These are phyloP conservation scores for Crotalus tigris DNA, from an alignment of 2,113 vertebrate species.

Conservation along the genomic window DNA sequence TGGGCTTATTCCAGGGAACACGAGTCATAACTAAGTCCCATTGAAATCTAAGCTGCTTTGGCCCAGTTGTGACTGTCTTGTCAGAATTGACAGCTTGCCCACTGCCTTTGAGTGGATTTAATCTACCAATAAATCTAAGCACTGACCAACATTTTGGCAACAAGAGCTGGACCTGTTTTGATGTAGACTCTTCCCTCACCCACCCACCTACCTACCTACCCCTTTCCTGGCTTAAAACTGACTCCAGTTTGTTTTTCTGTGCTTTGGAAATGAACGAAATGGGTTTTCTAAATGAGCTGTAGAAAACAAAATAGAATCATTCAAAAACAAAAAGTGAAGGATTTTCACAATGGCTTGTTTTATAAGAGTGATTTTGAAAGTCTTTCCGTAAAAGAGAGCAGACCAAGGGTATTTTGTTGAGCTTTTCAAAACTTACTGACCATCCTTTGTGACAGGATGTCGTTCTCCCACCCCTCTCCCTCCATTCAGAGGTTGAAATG, in stretches of 20 bases:
- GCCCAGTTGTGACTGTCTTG: not conserved
- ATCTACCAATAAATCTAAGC: not conserved
- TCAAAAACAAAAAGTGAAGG: constrained; percentile 17
- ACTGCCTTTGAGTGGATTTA: not conserved
- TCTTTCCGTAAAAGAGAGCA: constrained; percentile 26
- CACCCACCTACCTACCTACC: too few species aligned
- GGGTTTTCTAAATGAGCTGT: constrained; percentile 37
- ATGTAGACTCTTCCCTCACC: not conserved
- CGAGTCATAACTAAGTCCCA: not conserved
- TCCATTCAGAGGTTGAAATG: constrained; percentile 40
- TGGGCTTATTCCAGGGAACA: not conserved
- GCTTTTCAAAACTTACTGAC: constrained; percentile 28
- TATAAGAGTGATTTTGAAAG: not conserved
- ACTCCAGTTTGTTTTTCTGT: constrained; percentile 54
- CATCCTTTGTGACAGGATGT: constrained; percentile 42
- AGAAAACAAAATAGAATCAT: constrained; percentile 34
- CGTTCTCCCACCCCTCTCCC: not conserved
- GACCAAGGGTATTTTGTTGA: not conserved
- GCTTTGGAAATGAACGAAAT: constrained; percentile 33
- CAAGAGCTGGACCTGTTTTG: not conserved
- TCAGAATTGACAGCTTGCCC: not conserved
- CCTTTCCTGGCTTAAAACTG: constrained; percentile 33
- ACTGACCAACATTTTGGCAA: not conserved
- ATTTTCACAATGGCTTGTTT: constrained; percentile 4
- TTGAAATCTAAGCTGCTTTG: not conserved